Percentiles rank a stretch among this genome's conserved stretches.
These are phyloP conservation scores for Psammodynastes pulverulentus DNA, from an alignment of 2,113 vertebrate genomes.

Conservation along the genomic window DNA sequence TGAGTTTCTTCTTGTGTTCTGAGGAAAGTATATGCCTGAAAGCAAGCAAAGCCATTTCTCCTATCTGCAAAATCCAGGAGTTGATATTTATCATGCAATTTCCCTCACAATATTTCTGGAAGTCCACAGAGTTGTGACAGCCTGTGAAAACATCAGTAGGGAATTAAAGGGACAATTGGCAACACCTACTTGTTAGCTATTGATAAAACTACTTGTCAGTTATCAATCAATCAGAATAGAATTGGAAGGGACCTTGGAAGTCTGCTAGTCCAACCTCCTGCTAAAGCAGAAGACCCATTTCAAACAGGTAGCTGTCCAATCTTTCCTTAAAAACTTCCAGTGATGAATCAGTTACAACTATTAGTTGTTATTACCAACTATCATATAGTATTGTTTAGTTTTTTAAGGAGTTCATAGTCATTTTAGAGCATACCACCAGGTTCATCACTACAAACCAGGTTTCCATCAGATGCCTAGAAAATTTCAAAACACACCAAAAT, in stretches of 20 bases:
- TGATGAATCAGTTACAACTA: background rate
- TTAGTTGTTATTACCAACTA: background rate
- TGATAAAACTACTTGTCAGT: background rate
- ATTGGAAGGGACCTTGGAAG: background rate
- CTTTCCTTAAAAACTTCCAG: background rate
- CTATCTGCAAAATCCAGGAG: background rate
- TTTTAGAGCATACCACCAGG: background rate
- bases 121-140: background rate
- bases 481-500: background rate
- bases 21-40: background rate
- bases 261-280: background rate
- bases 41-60: background rate
- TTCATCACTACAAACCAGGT: background rate
- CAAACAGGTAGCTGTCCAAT: background rate
- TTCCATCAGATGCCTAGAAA: background rate
- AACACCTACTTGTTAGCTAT: background rate
- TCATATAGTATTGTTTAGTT: background rate
- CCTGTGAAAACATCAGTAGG: background rate
- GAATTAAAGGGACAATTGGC: background rate
- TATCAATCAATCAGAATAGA: background rate
- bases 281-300: background rate
- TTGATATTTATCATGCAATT: background rate
- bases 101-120: background rate
- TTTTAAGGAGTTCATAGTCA: background rate
- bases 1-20: background rate